Evolutionary conservation across 2,797 vertebrate species (phyloP).

Genomic region (Antrozous pallidus): DNA sequence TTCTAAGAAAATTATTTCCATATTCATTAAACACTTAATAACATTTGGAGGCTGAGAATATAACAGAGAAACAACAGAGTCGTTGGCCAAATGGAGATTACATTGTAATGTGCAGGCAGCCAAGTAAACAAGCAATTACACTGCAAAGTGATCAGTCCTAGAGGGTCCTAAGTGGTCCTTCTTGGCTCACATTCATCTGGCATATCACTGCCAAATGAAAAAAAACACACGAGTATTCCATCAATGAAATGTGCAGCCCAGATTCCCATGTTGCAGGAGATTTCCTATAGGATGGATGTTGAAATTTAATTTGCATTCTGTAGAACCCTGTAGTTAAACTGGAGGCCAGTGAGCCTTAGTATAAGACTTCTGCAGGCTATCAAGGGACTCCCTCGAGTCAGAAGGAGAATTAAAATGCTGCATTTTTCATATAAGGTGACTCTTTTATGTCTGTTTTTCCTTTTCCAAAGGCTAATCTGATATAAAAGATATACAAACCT

Average conservation of each 20-base stretch:
- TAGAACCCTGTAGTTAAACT: neutral
- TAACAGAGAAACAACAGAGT: neutral
- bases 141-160: neutral
- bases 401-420: neutral
- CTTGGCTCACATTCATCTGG: neutral
- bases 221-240: neutral
- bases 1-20: neutral
- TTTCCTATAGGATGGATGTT: neutral
- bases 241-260: neutral
- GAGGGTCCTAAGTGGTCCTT: neutral
- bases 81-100: constrained; percentile 22
- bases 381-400: neutral
- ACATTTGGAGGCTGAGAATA: neutral
- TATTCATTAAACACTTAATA: constrained; percentile 15
- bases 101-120: neutral
- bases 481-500: neutral
- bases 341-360: neutral
- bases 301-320: neutral
- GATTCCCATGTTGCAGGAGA: neutral
- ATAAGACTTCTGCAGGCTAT: neutral
- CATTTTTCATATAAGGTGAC: neutral
- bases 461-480: constrained; percentile 3
- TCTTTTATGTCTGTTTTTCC: constrained; percentile 3
- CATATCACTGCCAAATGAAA: neutral
- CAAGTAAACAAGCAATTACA: neutral